These are phyloP conservation scores for Pollenia amentaria DNA, from an alignment of 2,888 invertebrate species.

Conservation along the genomic window DNA sequence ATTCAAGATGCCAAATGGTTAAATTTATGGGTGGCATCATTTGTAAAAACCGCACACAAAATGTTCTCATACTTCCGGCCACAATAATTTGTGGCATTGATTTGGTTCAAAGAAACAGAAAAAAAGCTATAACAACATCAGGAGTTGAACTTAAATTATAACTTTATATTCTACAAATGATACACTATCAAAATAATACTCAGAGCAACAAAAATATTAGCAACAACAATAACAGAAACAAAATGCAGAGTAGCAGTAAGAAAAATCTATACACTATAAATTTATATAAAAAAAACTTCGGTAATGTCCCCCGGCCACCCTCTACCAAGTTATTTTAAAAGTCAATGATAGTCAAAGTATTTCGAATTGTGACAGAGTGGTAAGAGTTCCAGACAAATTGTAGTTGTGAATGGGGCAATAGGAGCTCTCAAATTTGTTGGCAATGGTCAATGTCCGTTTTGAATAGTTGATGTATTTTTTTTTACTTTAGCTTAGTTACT, in stretches of 20 bases:
- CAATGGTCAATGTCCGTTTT: constrained; percentile 70
- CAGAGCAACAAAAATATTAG: constrained; percentile 1
- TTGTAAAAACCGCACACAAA: constrained; percentile 66
- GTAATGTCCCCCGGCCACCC: constrained; percentile 6
- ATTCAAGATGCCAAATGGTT: constrained; percentile 65
- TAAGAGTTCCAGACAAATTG: background rate
- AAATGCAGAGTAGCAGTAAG: constrained; percentile 1
- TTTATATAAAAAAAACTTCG: constrained; percentile 8
- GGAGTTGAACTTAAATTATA: constrained; percentile 52
- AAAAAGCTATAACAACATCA: constrained; percentile 24
- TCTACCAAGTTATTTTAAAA: constrained; percentile 2
- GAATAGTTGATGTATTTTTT: constrained; percentile 69
- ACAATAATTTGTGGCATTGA: constrained; percentile 73
- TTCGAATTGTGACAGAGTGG: background rate
- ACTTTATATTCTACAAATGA: constrained; percentile 72
- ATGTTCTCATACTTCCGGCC: constrained; percentile 71
- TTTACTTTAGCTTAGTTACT: constrained; percentile 52
- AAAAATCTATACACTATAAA: constrained; percentile 32
- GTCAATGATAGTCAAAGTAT: constrained; percentile 25
- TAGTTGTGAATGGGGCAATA: constrained; percentile 18
- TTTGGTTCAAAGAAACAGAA: constrained; percentile 45
- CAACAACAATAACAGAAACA: constrained; percentile 6
- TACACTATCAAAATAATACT: constrained; percentile 60
- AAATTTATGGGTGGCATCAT: constrained; percentile 69
- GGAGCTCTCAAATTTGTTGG: constrained; percentile 25